Conservation (phyloP, 2,797 vertebrate species). For the Graptemys geographica region DNA sequence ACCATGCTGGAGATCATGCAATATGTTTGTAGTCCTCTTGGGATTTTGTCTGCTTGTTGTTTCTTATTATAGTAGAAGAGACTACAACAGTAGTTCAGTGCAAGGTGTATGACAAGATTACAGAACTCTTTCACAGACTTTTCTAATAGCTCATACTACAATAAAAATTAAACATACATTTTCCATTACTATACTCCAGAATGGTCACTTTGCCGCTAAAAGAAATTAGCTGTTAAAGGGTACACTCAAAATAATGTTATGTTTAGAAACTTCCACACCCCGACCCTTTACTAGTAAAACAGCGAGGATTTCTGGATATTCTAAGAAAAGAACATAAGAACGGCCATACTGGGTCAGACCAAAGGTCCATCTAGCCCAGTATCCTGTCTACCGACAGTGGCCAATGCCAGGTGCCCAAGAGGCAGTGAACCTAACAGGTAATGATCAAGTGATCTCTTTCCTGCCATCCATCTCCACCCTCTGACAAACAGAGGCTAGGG, state of each 20-base stretch:
- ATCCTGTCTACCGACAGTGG: no score
- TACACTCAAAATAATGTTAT: not conserved
- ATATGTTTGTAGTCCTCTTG: not conserved
- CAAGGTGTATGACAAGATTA: rapidly evolving
- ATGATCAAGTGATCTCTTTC: no score
- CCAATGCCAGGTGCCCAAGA: no score
- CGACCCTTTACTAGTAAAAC: not conserved
- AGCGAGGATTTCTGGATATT: not conserved
- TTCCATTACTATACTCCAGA: not conserved
- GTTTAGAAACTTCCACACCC: not conserved
- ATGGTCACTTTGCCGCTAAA: not conserved
- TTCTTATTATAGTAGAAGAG: not conserved
- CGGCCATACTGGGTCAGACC: no score
- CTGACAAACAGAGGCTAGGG: no score
- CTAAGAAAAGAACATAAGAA: not conserved
- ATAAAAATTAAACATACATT: not conserved
- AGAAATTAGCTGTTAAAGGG: not conserved
- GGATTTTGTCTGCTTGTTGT: not conserved
- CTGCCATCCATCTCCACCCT: no score
- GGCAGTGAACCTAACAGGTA: no score
- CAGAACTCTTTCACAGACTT: not conserved
- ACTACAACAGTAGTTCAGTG: rapidly evolving
- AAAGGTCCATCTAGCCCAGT: no score
- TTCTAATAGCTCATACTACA: not conserved
- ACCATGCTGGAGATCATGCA: not conserved